Conservation (phyloP, 2,888 invertebrate genomes). For the Saturnia pavonia region DNA sequence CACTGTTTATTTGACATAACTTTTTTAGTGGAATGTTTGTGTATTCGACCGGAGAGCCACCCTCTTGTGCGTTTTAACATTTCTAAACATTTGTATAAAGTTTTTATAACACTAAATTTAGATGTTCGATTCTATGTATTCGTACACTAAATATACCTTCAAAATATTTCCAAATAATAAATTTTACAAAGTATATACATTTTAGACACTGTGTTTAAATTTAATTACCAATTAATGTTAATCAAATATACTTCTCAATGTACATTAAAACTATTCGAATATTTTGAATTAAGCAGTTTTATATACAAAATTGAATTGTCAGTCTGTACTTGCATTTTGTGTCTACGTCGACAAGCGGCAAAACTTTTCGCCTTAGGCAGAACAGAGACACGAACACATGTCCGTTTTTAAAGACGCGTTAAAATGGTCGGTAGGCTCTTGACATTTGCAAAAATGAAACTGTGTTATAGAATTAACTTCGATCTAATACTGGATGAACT, state of each 20-base stretch:
- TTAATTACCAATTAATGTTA: background rate
- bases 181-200: background rate
- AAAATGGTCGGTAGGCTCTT: too few relatives aligned
- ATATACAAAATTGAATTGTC: background rate
- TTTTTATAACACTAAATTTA: slow-evolving; percentile 14
- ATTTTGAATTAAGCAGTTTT: background rate
- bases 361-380: too few relatives aligned
- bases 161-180: background rate
- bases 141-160: background rate
- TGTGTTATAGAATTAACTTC: background rate
- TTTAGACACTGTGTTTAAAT: background rate
- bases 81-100: slow-evolving; percentile 18
- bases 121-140: background rate
- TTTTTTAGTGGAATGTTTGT: slow-evolving; percentile 47
- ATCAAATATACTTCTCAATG: background rate
- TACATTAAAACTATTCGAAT: background rate
- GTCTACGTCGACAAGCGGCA: too few relatives aligned
- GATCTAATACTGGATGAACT: background rate
- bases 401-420: too few relatives aligned
- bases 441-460: too few relatives aligned
- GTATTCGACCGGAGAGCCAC: slow-evolving; percentile 35
- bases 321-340: too few relatives aligned
- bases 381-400: too few relatives aligned
- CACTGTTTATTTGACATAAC: slow-evolving; percentile 47
- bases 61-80: slow-evolving; percentile 28